Conservation (phyloP, 2,113 vertebrate genomes). For the Pygoscelis adeliae region DNA sequence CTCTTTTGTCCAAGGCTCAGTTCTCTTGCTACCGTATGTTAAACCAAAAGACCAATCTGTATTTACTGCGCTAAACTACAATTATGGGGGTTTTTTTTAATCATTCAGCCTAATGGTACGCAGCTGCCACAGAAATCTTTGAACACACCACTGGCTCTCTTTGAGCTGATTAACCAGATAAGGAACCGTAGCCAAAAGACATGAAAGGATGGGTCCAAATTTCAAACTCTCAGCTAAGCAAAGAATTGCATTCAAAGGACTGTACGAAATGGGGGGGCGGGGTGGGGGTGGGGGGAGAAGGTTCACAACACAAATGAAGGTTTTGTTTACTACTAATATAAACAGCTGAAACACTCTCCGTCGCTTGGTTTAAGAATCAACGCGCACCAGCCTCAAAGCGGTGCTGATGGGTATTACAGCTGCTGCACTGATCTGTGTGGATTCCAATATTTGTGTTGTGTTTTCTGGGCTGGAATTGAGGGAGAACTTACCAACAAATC, state of each 20-base stretch:
- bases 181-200: constrained; percentile 26
- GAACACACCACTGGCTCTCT: constrained; percentile 22
- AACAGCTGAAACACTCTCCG: background rate
- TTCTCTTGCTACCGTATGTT: background rate
- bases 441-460: background rate
- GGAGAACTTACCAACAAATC: background rate
- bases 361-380: background rate
- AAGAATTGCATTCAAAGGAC: constrained; percentile 1
- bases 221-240: constrained; percentile 22
- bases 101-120: constrained; percentile 21
- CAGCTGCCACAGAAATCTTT: constrained; percentile 51
- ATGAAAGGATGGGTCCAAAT: constrained; percentile 32
- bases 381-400: background rate
- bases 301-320: background rate
- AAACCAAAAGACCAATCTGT: background rate
- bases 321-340: constrained; percentile 17
- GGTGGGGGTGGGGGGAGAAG: background rate
- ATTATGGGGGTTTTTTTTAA: background rate
- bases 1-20: background rate
- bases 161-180: constrained; percentile 42
- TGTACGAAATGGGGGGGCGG: background rate
- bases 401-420: background rate
- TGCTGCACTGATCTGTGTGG: background rate
- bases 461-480: background rate
- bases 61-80: background rate